These are phyloP conservation scores for Rhinophrynus dorsalis DNA, from an alignment of 2,797 vertebrate species.

Conservation along the genomic window DNA sequence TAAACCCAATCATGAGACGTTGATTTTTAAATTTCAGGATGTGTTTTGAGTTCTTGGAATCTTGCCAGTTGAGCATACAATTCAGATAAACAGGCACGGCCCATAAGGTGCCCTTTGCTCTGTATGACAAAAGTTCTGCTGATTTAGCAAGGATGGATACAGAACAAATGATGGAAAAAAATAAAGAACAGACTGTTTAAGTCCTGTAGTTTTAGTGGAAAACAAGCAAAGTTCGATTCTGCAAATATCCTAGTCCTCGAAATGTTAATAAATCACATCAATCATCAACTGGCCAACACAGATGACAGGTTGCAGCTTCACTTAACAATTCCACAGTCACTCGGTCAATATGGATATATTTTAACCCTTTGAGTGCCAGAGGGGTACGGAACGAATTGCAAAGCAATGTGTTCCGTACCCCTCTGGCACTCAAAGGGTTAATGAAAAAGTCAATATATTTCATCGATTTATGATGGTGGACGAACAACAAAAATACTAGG, in stretches of 20 bases:
- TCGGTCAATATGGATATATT: too few relatives aligned
- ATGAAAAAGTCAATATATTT: too few relatives aligned
- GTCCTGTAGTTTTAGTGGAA: background rate
- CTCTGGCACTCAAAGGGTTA: too few relatives aligned
- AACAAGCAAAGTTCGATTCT: conserved; percentile 23
- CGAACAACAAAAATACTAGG: too few relatives aligned
- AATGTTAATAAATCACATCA: background rate
- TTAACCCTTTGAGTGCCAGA: too few relatives aligned
- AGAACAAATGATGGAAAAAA: background rate
- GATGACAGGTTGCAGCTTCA: background rate
- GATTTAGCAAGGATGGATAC: conserved; percentile 26
- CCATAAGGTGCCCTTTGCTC: conserved; percentile 32
- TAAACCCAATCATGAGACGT: too few relatives aligned
- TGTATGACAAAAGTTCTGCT: conserved; percentile 9
- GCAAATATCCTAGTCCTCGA: background rate
- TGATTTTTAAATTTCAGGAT: background rate
- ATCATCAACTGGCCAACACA: background rate
- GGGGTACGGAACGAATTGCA: too few relatives aligned
- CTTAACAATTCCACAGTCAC: too few relatives aligned
- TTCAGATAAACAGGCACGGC: background rate
- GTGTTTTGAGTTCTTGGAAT: background rate
- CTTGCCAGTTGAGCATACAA: background rate
- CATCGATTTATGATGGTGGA: too few relatives aligned
- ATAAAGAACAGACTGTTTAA: background rate
- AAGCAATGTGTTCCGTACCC: too few relatives aligned